phyloP scores from a whole-genome alignment of 2,113 vertebrate species.

The Scatophagus argus region DNA sequence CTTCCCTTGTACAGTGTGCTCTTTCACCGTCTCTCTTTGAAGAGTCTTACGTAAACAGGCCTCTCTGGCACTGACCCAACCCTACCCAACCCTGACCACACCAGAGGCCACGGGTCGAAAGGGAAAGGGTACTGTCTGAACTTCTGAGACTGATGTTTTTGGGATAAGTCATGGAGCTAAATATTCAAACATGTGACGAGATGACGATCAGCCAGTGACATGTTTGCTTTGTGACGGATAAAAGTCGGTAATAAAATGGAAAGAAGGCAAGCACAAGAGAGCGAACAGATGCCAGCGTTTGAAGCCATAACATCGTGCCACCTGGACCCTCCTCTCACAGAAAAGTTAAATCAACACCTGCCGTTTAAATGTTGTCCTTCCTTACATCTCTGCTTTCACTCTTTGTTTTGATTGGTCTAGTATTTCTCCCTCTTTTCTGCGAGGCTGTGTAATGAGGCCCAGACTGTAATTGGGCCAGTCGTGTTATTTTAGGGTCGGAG shows the following conservation, averaged over 20 bases:
- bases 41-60: constrained; percentile 73
- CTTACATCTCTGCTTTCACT: constrained; percentile 58
- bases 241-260: not conserved
- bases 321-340: constrained; percentile 48
- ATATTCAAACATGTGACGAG: constrained; percentile 27
- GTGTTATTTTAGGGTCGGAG: constrained; percentile 80
- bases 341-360: constrained; percentile 66
- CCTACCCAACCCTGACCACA: constrained; percentile 67
- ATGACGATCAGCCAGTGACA: not conserved
- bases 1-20: constrained; percentile 67
- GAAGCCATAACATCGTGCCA: constrained; percentile 48
- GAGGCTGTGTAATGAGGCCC: constrained; percentile 74
- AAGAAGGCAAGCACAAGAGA: not conserved
- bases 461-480: constrained; percentile 79
- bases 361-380: constrained; percentile 49
- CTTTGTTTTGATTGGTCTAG: constrained; percentile 65
- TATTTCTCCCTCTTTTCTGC: constrained; percentile 66
- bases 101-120: constrained; percentile 54
- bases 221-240: not conserved
- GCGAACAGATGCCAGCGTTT: constrained; percentile 16
- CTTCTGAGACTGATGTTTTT: constrained; percentile 25
- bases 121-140: constrained; percentile 25
- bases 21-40: constrained; percentile 78
- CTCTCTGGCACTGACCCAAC: constrained; percentile 58
- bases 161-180: not conserved